phyloP scores from a whole-genome alignment of 92 coral and sea anemone genomes.

The Meandrina meandrites region DNA sequence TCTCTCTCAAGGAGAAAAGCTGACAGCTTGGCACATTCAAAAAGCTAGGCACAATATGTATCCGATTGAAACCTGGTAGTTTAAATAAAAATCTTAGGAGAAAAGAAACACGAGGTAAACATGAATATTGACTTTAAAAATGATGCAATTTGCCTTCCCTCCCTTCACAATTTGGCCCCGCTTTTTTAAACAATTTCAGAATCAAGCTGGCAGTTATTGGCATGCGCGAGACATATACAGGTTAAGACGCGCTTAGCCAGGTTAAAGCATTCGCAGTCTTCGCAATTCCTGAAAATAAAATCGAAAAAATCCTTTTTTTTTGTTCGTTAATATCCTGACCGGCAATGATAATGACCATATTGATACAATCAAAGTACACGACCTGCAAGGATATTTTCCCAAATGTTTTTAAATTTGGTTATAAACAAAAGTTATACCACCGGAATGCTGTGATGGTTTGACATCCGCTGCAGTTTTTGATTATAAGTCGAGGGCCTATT shows the following conservation, averaged over 20 bases:
- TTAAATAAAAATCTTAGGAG: neutral
- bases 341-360: no score
- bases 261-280: no score
- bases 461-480: neutral
- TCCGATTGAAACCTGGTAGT: neutral
- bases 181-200: neutral
- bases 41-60: neutral
- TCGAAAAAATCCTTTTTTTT: no score
- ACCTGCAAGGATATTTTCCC: neutral
- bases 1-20: neutral
- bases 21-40: neutral
- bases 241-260: neutral
- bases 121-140: neutral
- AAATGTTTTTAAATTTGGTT: neutral
- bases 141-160: neutral
- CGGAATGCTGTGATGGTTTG: neutral
- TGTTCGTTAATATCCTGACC: no score
- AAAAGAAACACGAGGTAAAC: neutral
- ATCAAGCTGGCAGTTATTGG: neutral
- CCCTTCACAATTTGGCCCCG: neutral
- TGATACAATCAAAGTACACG: neutral
- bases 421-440: neutral
- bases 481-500: neutral
- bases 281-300: no score
- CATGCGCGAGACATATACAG: neutral